phyloP scores from a whole-genome alignment of 2,113 vertebrate genomes.

The Atlantisia rogersi region DNA sequence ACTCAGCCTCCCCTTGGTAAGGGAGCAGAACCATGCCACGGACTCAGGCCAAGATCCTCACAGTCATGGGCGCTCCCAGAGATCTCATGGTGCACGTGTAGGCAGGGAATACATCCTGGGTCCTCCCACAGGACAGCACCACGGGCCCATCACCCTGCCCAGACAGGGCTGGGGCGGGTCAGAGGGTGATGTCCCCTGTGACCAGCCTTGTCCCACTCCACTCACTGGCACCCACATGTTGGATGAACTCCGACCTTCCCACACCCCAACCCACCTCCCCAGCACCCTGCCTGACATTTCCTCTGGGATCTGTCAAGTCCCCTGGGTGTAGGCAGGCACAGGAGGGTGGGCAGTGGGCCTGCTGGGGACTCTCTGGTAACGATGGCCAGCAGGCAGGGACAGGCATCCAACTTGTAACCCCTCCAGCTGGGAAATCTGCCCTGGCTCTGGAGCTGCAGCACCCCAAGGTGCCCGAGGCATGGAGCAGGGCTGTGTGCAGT shows the following conservation, averaged over 20 bases:
- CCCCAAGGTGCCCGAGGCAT: background rate
- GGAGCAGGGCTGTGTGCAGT: background rate
- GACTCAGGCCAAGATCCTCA: background rate
- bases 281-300: background rate
- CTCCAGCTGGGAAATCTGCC: background rate
- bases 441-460: background rate
- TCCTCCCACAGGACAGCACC: accelerated
- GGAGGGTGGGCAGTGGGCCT: background rate
- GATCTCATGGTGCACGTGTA: background rate
- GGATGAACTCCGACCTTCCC: background rate
- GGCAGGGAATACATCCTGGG: background rate
- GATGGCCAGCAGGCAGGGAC: background rate
- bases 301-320: background rate
- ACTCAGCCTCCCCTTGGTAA: accelerated
- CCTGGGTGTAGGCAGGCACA: accelerated
- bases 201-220: background rate
- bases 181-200: background rate
- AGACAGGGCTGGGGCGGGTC: accelerated
- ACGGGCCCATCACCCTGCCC: background rate
- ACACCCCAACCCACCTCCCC: accelerated
- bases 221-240: background rate
- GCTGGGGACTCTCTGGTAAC: background rate
- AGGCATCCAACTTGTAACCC: background rate
- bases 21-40: accelerated
- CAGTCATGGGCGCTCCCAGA: background rate